A percentile compares a stretch with the other conserved stretches of the same genome.
Conservation (phyloP, 2,888 invertebrate genomes). For the Pomacea canaliculata region DNA sequence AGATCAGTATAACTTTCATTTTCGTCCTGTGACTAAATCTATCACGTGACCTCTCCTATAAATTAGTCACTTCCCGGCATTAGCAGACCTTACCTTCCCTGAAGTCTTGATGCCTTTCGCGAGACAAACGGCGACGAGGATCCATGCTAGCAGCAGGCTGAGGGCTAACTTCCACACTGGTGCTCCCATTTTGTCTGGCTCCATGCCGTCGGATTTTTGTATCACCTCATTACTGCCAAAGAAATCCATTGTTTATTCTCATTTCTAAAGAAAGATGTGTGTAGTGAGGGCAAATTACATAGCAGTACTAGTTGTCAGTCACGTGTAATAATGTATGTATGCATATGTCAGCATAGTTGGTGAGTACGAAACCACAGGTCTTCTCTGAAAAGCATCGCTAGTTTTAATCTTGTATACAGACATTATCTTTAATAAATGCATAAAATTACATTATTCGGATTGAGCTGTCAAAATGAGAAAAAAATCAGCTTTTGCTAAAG, state of each 20-base stretch:
- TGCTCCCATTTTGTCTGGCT: constrained; percentile 49
- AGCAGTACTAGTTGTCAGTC: not conserved
- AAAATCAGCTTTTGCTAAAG: not conserved
- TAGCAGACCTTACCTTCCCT: constrained; percentile 44
- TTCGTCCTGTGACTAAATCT: too few species aligned
- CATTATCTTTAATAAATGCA: too few species aligned
- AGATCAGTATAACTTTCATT: too few species aligned
- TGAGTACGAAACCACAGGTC: too few species aligned
- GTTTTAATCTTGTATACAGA: too few species aligned
- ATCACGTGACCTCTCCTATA: too few species aligned
- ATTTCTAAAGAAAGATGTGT: not conserved
- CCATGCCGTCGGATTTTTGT: constrained; percentile 43
- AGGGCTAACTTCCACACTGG: constrained; percentile 58
- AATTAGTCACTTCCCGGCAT: too few species aligned
- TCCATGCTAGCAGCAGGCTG: constrained; percentile 58
- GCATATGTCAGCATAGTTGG: not conserved
- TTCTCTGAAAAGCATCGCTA: too few species aligned
- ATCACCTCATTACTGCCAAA: constrained; percentile 49
- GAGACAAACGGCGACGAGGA: constrained; percentile 56
- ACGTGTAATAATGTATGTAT: not conserved
- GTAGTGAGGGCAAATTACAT: not conserved
- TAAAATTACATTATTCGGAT: too few species aligned
- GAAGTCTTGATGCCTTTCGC: constrained; percentile 58
- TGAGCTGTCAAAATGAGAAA: too few species aligned
- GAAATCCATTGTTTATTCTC: not conserved